Percentiles rank a stretch among this genome's conserved stretches.
phyloP scores from a whole-genome alignment of 2,888 invertebrate genomes.

The Heliconius sara region DNA sequence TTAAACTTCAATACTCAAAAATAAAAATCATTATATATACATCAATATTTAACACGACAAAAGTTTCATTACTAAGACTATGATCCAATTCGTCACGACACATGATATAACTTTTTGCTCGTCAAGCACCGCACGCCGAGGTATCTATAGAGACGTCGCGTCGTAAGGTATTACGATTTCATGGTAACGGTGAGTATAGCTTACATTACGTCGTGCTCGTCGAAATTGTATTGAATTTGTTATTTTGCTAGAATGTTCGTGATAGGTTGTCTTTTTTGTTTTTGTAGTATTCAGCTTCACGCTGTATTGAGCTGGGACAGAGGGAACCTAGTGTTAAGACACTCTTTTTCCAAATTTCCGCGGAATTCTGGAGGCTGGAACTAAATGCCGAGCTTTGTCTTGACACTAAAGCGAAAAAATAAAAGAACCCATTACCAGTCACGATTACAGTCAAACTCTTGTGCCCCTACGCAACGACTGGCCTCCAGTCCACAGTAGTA shows the following conservation, averaged over 20 bases:
- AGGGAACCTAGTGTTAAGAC: background rate
- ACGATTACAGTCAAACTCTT: too few species aligned
- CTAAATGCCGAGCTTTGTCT: too few species aligned
- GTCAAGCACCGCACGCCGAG: conserved; percentile 20
- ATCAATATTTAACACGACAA: background rate
- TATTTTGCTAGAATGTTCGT: background rate
- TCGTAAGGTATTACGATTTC: conserved; percentile 33
- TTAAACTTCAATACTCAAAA: background rate
- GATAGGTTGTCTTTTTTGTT: background rate
- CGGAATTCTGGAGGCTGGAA: background rate
- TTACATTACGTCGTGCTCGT: background rate
- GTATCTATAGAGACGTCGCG: conserved; percentile 14
- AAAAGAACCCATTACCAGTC: too few species aligned
- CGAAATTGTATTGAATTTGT: background rate
- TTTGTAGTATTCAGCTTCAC: too few species aligned
- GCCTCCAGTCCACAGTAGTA: too few species aligned
- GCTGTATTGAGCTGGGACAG: background rate
- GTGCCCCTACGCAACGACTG: too few species aligned
- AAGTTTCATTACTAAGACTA: conserved; percentile 19
- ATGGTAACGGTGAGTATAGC: conserved; percentile 20
- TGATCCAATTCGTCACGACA: conserved; percentile 33
- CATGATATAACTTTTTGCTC: conserved; percentile 38
- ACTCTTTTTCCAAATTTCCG: background rate
- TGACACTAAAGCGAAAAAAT: too few species aligned
- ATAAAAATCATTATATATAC: background rate